Evolutionary conservation across 2,888 invertebrate species (phyloP).

Genomic region (Latrodectus elegans): DNA sequence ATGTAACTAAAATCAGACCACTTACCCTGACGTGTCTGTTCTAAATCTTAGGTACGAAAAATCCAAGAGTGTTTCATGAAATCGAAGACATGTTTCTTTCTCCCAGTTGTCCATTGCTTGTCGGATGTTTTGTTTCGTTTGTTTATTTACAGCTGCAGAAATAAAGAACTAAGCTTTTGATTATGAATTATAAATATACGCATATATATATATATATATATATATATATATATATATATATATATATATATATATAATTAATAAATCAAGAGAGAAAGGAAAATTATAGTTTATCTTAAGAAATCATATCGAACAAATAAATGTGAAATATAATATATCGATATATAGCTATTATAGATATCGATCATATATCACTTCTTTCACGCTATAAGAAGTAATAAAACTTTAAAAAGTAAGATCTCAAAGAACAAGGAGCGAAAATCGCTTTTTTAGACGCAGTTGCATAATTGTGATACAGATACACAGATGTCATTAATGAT

Average conservation of each 20-base stretch:
- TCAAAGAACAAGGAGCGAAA: no score
- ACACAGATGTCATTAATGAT: no score
- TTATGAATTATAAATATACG: background rate
- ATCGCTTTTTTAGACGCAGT: no score
- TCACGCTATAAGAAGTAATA: no score
- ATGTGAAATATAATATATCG: no score
- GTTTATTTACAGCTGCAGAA: conserved; percentile 52
- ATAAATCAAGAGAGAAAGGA: no score
- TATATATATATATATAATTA: background rate
- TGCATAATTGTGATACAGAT: no score
- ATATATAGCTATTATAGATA: no score
- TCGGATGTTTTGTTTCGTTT: conserved; percentile 43
- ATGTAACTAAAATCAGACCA: background rate
- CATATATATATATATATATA: background rate
- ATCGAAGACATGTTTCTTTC: conserved; percentile 64
- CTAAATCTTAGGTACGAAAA: conserved; percentile 56
- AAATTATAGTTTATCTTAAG: no score
- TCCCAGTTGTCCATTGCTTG: conserved; percentile 68
- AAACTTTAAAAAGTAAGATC: no score
- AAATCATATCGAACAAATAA: no score
- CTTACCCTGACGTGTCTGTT: conserved; percentile 54
- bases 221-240: background rate
- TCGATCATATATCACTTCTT: no score
- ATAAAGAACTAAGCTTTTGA: background rate
- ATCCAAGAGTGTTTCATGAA: conserved; percentile 51